Evolutionary conservation across 2,797 vertebrate genomes (phyloP), one percentile per base, ranked within the genome.

Genomic region (Falco novaeseelandiae): DNA sequence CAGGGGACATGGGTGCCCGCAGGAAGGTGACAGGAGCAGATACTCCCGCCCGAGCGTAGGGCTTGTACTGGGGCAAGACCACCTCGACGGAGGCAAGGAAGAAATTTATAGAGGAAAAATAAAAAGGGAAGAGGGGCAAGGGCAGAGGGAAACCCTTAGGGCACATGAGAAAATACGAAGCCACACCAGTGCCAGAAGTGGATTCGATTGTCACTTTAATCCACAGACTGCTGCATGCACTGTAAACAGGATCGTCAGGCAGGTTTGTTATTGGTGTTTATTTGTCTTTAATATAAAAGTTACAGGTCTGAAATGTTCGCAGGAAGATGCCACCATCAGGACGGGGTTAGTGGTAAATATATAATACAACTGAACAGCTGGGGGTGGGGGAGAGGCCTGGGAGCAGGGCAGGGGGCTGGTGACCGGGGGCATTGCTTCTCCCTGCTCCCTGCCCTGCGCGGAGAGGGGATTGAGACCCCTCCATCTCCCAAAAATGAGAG

Each of bases 281-380:
- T 98, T 98, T 65, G 91, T 85, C 93, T 96, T 95, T 84, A 59
- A 94, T 98, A 98, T 71, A 98, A 98, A 98, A 98, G 96, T 96
- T 97, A 98, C 97, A 98, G 84, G 77, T 95, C 79, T 97, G 96
- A 97, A 97, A 96, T 84, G 96, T 96, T 89, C 0, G 95, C 95
- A 88, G 97, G 97, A 93, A 93, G 97, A 84, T 77, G 94, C 91
- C 87, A 73, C 92, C 54, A 25, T 21, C 14, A 14, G 86, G 70
- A 92, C 44, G 5, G 72, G 77, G 93, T 92, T 66, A 91, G 78
- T 67, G 58, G 79, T 89, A 63, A 83, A 78, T 63, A n/a, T 77
- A 93, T 72, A 79, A 90, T 85, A 97, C 96, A 97, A 67, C 2
- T 3, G 5, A 89, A 90, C 44, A 48, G 54, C 49, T 14, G 18